phyloP scores from a whole-genome alignment of 2,888 invertebrate genomes.

The Acleris literana region DNA sequence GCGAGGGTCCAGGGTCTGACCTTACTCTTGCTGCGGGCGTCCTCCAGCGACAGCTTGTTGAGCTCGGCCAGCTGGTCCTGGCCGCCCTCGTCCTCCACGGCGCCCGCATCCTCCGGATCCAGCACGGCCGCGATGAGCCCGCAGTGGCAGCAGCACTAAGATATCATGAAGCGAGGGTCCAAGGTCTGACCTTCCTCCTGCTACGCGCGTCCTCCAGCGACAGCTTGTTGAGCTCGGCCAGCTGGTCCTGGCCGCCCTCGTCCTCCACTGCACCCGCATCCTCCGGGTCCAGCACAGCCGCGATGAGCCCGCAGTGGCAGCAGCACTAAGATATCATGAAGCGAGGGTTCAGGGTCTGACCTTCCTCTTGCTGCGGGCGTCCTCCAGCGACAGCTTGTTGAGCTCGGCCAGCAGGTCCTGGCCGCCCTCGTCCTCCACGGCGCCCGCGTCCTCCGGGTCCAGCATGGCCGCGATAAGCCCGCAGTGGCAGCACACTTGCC shows the following conservation, averaged over 20 bases:
- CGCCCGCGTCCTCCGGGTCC: constrained; percentile 59
- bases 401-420: constrained; percentile 86
- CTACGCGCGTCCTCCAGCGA: constrained; percentile 69
- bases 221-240: constrained; percentile 86
- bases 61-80: constrained; percentile 78
- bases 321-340: constrained; percentile 89
- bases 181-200: constrained; percentile 50
- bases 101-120: constrained; percentile 51
- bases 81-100: constrained; percentile 62
- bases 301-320: constrained; percentile 94
- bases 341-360: constrained; percentile 40
- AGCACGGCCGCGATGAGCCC: constrained; percentile 87
- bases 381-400: constrained; percentile 83
- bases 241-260: constrained; percentile 81
- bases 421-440: constrained; percentile 62
- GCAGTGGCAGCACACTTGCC: constrained; percentile 96
- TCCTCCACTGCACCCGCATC: constrained; percentile 51
- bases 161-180: constrained; percentile 81
- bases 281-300: constrained; percentile 77
- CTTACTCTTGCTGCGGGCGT: too few relatives aligned
- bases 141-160: constrained; percentile 94
- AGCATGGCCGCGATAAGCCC: constrained; percentile 87
- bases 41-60: too few relatives aligned
- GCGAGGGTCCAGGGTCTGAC: too few relatives aligned
- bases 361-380: constrained; percentile 50